Conservation (phyloP, 1,140 invertebrate genomes). For the Hylyphantes graminicola region DNA sequence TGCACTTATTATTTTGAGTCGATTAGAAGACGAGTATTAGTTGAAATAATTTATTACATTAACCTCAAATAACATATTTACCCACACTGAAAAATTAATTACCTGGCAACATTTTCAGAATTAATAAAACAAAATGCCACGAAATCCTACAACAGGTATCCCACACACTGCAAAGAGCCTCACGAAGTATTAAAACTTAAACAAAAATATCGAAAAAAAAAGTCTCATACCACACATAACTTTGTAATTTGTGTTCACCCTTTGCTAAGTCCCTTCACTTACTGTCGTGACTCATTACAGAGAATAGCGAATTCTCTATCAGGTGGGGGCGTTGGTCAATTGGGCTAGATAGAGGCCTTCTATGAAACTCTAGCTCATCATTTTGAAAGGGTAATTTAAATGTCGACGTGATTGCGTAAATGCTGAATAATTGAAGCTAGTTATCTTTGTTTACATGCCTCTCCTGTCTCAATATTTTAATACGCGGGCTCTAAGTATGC, state of each 20-base stretch:
- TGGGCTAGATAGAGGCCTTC: conserved; percentile 53
- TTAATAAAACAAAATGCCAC: too few species aligned
- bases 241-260: conserved; percentile 23
- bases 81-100: too few species aligned
- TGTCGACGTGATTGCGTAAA: conserved; percentile 57
- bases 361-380: conserved; percentile 53
- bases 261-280: background rate
- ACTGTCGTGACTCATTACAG: conserved; percentile 54
- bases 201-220: too few species aligned
- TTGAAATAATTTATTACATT: too few species aligned
- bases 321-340: conserved; percentile 57
- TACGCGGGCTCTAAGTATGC: conserved; percentile 25
- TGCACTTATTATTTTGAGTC: too few species aligned
- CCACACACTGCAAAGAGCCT: too few species aligned
- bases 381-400: conserved; percentile 59
- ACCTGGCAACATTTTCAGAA: too few species aligned
- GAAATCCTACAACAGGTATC: too few species aligned
- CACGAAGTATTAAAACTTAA: too few species aligned
- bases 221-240: background rate
- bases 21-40: too few species aligned
- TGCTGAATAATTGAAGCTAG: conserved; percentile 56
- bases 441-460: conserved; percentile 58
- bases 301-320: conserved; percentile 13
- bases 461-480: conserved; percentile 47
- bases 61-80: too few species aligned